phyloP scores from a whole-genome alignment of 2,888 invertebrate species.

The Catocala fraxini region DNA sequence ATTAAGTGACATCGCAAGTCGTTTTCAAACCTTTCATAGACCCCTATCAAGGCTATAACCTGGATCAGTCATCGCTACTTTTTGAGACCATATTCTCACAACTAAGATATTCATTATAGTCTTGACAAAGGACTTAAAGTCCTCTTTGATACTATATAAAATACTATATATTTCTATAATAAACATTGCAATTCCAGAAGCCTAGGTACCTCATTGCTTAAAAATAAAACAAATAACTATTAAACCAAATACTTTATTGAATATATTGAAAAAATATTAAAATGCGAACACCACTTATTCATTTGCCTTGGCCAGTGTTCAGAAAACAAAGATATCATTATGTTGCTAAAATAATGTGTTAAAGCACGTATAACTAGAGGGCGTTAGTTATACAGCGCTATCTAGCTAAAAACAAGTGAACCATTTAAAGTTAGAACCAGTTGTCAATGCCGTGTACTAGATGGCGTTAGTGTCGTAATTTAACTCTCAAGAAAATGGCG shows the following conservation, averaged over 20 bases:
- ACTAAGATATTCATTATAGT: no score
- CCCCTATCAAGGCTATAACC: no score
- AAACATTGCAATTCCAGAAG: no score
- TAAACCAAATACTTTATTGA: conserved; percentile 21
- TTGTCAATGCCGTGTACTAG: background rate
- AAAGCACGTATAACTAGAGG: no score
- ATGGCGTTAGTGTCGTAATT: background rate
- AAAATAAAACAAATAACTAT: background rate
- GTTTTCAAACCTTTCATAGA: no score
- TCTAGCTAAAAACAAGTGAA: background rate
- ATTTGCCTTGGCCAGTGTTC: conserved; percentile 22
- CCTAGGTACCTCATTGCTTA: no score
- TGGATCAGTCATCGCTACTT: no score
- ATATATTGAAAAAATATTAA: conserved; percentile 19
- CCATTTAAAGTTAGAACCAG: background rate
- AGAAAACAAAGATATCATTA: conserved; percentile 1
- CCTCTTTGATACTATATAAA: no score
- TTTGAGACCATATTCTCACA: no score
- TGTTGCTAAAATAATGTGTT: conserved; percentile 5
- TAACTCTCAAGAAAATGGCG: background rate
- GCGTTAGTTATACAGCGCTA: background rate
- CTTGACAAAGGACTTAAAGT: no score
- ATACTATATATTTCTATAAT: no score
- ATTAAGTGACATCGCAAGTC: no score
- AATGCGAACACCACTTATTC: conserved; percentile 6